These are phyloP conservation scores for Neomorphus geoffroyi DNA, from an alignment of 2,797 vertebrate species.

Conservation along the genomic window DNA sequence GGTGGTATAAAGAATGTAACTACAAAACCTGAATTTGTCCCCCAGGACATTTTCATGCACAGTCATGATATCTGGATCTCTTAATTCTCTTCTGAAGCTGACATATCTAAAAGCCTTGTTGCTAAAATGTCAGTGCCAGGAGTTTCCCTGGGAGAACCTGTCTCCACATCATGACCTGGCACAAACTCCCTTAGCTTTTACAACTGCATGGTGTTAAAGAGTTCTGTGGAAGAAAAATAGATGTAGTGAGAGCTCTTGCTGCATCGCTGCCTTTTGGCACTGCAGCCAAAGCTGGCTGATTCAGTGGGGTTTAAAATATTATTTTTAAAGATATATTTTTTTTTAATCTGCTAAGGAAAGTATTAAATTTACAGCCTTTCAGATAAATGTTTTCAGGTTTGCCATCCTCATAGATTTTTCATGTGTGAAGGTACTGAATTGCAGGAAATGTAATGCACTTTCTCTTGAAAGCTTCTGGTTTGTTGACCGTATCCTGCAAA, in stretches of 20 bases:
- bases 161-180: constrained; percentile 52
- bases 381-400: not conserved
- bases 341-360: not conserved
- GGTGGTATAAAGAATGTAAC: not conserved
- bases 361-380: not conserved
- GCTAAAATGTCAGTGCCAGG: constrained; percentile 10
- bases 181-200: constrained; percentile 40
- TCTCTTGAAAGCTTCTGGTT: not conserved
- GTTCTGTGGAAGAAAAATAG: constrained; percentile 29
- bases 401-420: not conserved
- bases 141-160: constrained; percentile 51
- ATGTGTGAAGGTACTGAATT: fast-evolving
- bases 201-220: not conserved
- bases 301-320: not conserved
- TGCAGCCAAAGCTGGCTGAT: not conserved
- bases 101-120: constrained; percentile 19
- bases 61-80: constrained; percentile 29
- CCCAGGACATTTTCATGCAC: not conserved
- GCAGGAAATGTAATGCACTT: not conserved
- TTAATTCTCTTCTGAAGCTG: constrained; percentile 13
- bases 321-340: not conserved
- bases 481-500: fast-evolving
- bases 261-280: not conserved
- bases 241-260: constrained; percentile 4
- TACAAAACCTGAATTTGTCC: not conserved